Evolutionary conservation across 2,888 invertebrate species (phyloP).

Genomic region (Andrena flavipes): DNA sequence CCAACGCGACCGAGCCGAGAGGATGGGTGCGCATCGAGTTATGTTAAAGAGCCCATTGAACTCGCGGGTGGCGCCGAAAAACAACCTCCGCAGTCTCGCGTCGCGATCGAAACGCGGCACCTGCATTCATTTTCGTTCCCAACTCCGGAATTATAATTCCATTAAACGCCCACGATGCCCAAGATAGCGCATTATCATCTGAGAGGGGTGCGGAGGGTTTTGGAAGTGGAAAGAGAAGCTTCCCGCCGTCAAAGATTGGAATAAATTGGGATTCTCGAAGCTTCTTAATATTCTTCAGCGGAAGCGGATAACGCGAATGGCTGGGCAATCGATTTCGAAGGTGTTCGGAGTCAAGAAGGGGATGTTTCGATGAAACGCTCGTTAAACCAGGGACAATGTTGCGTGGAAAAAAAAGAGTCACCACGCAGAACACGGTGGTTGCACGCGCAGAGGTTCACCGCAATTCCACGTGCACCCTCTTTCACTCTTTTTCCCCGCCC

Average conservation of each 20-base stretch:
- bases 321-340: too few relatives aligned
- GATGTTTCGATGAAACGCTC: slow-evolving; percentile 44
- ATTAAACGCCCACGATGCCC: neutral
- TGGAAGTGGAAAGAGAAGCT: too few relatives aligned
- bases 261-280: too few relatives aligned
- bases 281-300: too few relatives aligned
- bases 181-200: neutral
- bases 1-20: slow-evolving; percentile 57
- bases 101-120: slow-evolving; percentile 9
- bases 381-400: slow-evolving; percentile 54
- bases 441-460: slow-evolving; percentile 63
- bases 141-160: neutral
- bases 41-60: slow-evolving; percentile 72
- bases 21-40: slow-evolving; percentile 41
- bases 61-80: slow-evolving; percentile 71
- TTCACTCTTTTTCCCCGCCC: slow-evolving; percentile 53
- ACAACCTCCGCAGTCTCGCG: slow-evolving; percentile 33
- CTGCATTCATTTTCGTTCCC: slow-evolving; percentile 1
- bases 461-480: slow-evolving; percentile 62
- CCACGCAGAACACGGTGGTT: slow-evolving; percentile 56
- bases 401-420: slow-evolving; percentile 43
- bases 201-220: neutral
- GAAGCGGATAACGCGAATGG: too few relatives aligned
- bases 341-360: neutral
- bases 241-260: too few relatives aligned